phyloP scores from a whole-genome alignment of 2,113 vertebrate genomes.

The Salvelinus fontinalis region DNA sequence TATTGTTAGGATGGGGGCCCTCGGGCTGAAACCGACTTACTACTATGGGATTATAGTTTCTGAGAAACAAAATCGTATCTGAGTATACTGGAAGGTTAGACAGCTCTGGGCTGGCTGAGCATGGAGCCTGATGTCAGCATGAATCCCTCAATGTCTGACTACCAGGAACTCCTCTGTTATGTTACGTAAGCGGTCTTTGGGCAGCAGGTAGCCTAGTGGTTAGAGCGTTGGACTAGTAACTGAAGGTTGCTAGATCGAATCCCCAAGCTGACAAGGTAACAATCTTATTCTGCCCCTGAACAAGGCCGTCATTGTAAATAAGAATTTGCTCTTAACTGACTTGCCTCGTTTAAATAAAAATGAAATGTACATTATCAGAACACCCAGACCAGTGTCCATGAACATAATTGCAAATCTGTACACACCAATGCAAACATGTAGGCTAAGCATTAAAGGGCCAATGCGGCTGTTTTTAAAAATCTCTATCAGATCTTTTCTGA shows the following conservation, averaged over 20 bases:
- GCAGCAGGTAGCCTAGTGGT: too few relatives aligned
- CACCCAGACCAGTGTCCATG: background rate
- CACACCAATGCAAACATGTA: background rate
- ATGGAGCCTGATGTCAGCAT: conserved; percentile 1
- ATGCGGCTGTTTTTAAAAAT: too few relatives aligned
- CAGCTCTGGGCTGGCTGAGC: too few relatives aligned
- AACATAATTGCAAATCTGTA: background rate
- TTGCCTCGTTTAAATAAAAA: conserved; percentile 1
- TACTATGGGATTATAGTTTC: conserved; percentile 1
- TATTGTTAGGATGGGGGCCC: background rate
- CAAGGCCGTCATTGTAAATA: too few relatives aligned
- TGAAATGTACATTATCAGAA: background rate
- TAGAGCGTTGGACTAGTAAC: too few relatives aligned
- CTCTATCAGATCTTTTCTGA: too few relatives aligned
- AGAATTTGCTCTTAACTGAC: too few relatives aligned
- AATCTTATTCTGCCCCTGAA: too few relatives aligned
- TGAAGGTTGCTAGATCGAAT: too few relatives aligned
- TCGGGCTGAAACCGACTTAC: background rate
- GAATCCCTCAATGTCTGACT: background rate
- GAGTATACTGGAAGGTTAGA: too few relatives aligned
- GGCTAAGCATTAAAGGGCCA: background rate
- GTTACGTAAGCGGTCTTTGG: background rate
- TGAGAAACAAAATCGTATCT: background rate
- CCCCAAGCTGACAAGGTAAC: too few relatives aligned
- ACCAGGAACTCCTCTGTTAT: conserved; percentile 16